Evolutionary conservation across 2,888 invertebrate genomes (phyloP).

Genomic region (Leucoma salicis): DNA sequence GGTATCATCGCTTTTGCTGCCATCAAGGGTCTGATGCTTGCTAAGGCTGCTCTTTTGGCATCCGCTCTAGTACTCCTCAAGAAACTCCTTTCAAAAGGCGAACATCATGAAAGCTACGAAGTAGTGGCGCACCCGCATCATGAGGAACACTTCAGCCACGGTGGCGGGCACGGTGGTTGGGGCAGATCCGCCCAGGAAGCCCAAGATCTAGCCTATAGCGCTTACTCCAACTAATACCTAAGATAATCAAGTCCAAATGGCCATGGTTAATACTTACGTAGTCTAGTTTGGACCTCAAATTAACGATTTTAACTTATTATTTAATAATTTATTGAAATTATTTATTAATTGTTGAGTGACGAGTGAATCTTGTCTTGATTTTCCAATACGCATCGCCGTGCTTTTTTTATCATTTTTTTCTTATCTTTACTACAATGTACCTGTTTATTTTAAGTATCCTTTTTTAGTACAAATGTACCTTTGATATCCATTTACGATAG

Average conservation of each 20-base stretch:
- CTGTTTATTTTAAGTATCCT: slow-evolving; percentile 55
- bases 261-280: slow-evolving; percentile 42
- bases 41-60: slow-evolving; percentile 91
- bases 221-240: slow-evolving; percentile 78
- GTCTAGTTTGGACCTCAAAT: slow-evolving; percentile 69
- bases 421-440: slow-evolving; percentile 52
- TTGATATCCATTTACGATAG: slow-evolving; percentile 40
- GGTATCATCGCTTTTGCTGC: slow-evolving; percentile 89
- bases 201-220: slow-evolving; percentile 88
- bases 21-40: slow-evolving; percentile 91
- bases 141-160: slow-evolving; percentile 80
- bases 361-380: slow-evolving; percentile 66
- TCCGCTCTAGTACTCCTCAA: slow-evolving; percentile 85
- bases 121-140: slow-evolving; percentile 88
- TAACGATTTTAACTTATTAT: slow-evolving; percentile 67
- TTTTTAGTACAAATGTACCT: slow-evolving; percentile 58
- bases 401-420: slow-evolving; percentile 24
- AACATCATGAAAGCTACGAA: slow-evolving; percentile 87
- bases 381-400: slow-evolving; percentile 47
- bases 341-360: slow-evolving; percentile 46
- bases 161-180: slow-evolving; percentile 83
- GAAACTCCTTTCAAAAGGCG: slow-evolving; percentile 87
- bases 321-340: slow-evolving; percentile 75
- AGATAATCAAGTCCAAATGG: slow-evolving; percentile 43
- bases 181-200: slow-evolving; percentile 86